Evolutionary conservation across 2,888 invertebrate genomes (phyloP), one percentile per base, ranked within the genome.

Genomic region (Apodemia duryi): DNA sequence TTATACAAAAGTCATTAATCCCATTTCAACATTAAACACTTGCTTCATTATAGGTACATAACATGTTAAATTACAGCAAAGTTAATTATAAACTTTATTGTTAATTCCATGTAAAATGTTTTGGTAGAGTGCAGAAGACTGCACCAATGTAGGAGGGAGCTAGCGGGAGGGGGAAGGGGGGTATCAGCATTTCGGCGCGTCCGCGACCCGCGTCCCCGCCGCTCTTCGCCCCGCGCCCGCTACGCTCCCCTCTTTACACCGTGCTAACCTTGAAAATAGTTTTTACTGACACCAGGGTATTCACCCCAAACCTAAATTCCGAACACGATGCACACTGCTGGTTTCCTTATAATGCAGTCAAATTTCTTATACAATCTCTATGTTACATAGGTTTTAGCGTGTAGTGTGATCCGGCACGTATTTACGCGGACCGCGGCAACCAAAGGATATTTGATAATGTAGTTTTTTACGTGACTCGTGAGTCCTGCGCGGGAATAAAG

Each of bases 221-320:
- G 77, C 85, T 82, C 83, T 86, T 82, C 80, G 65, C 73, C 74
- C 77, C 75, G 74, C 75, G 72, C 73, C 77, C 75, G 74, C 76
- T 71, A 83, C 83, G 87, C 81, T 88, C 91, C 91, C 90, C 88
- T 89, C 89, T 85, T 77, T 74, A 83, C 43, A 43, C 78, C 78
- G 78, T 78, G 80, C 86, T 91, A 91, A 91, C 91, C 91, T 91
- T 91, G 91, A 91, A 91, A 90, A 90, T 89, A 90, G 91, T 91
- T 91, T 91, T 90, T 91, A 91, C 90, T 85, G 85, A 82, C 86
- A 76, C 74, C 88, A 91, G 91, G 91, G 91, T 91, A 91, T 91
- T 91, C 90, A 91, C 91, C 91, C 90, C 90, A 84, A 86, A 86
- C 87, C 90, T 89, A 80, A 89, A 91, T 90, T 88, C 88, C 86